Conservation (phyloP, 2,113 vertebrate genomes). For the Brachyistius frenatus region DNA sequence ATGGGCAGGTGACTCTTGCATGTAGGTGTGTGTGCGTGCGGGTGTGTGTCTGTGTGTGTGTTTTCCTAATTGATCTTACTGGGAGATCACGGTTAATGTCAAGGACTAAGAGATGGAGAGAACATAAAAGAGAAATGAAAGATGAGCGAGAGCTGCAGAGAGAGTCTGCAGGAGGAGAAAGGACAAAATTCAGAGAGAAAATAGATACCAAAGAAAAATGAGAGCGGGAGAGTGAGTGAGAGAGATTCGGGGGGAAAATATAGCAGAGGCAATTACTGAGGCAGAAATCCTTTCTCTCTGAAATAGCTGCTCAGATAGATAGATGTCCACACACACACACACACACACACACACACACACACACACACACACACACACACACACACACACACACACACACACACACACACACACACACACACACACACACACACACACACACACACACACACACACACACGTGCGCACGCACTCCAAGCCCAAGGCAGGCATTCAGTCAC, state of each 20-base stretch:
- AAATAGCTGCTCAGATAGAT: constrained; percentile 81
- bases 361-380: constrained; percentile 21
- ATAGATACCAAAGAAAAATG: constrained; percentile 68
- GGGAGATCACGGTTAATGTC: constrained; percentile 59
- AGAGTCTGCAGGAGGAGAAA: constrained; percentile 49
- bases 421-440: neutral
- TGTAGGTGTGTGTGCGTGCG: constrained; percentile 9
- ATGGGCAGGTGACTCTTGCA: constrained; percentile 43
- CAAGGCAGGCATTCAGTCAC: neutral
- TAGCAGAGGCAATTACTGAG: constrained; percentile 81
- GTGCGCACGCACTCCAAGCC: no score
- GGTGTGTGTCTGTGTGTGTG: constrained; percentile 2
- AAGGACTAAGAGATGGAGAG: constrained; percentile 47
- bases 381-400: neutral
- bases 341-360: constrained; percentile 5
- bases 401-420: neutral
- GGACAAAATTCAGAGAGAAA: constrained; percentile 59
- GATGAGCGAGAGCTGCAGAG: constrained; percentile 34
- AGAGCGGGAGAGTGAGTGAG: constrained; percentile 25
- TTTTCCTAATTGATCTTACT: constrained; percentile 53
- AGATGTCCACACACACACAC: constrained; percentile 58
- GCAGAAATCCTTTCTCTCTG: constrained; percentile 80
- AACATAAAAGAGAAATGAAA: constrained; percentile 46
- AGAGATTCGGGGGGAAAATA: constrained; percentile 59
- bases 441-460: neutral